Evolutionary conservation across 2,113 vertebrate genomes (phyloP).

Genomic region (Malaclemys terrapin): DNA sequence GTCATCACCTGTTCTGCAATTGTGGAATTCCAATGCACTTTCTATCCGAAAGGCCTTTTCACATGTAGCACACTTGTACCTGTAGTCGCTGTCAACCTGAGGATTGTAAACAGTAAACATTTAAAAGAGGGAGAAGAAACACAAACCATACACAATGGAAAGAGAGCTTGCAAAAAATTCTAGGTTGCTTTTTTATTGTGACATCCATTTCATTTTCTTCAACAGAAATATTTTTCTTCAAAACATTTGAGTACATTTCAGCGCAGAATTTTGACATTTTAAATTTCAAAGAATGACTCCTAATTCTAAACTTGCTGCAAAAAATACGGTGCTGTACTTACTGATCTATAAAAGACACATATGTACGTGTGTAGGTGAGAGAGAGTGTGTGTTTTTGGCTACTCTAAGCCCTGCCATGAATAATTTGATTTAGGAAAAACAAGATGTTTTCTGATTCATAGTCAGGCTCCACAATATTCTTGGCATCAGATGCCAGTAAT

Average conservation of each 20-base stretch:
- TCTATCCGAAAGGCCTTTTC: slow-evolving; percentile 97
- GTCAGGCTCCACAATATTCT: not conserved
- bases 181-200: not conserved
- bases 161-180: not conserved
- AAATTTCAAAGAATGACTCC: not conserved
- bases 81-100: slow-evolving; percentile 93
- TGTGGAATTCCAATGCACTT: slow-evolving; percentile 96
- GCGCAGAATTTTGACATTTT: not conserved
- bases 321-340: not conserved
- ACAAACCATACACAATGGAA: not conserved
- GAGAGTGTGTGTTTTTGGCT: not conserved
- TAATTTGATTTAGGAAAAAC: not conserved
- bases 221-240: not conserved
- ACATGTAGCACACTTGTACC: slow-evolving; percentile 91
- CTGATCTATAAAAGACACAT: not conserved
- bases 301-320: not conserved
- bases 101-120: not conserved
- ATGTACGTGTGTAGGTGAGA: not conserved
- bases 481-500: not conserved
- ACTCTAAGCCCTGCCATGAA: rapidly evolving
- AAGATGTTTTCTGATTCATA: not conserved
- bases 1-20: slow-evolving; percentile 94
- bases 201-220: not conserved
- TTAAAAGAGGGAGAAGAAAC: not conserved
- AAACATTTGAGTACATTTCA: not conserved